phyloP scores from a whole-genome alignment of 2,113 vertebrate genomes.

The Triplophysa dalaica region DNA sequence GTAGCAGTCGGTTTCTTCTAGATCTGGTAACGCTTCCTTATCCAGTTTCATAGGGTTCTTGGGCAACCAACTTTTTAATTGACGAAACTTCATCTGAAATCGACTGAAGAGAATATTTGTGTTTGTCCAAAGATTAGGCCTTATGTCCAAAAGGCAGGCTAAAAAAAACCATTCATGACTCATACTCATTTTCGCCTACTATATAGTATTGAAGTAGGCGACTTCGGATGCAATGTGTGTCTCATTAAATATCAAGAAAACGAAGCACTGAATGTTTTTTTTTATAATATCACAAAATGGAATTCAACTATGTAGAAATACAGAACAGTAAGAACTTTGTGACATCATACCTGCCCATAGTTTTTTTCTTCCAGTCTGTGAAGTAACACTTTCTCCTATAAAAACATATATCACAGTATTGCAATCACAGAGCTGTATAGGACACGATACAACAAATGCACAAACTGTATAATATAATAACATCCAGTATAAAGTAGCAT shows the following conservation, averaged over 20 bases:
- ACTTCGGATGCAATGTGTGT: too few species aligned
- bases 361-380: slow-evolving; percentile 92
- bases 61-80: slow-evolving; percentile 93
- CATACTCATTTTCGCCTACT: too few species aligned
- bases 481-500: not conserved
- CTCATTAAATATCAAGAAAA: not conserved
- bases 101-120: slow-evolving; percentile 65
- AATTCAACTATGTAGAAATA: not conserved
- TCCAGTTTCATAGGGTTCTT: slow-evolving; percentile 98
- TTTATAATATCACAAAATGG: not conserved
- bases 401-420: slow-evolving; percentile 63
- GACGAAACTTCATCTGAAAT: slow-evolving; percentile 85
- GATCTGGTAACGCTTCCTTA: slow-evolving; percentile 91
- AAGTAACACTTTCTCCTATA: slow-evolving; percentile 97
- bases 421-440: not conserved
- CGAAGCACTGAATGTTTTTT: not conserved
- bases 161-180: not conserved
- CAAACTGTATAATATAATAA: not conserved
- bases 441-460: not conserved
- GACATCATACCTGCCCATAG: slow-evolving; percentile 85
- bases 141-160: not conserved
- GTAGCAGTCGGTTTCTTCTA: slow-evolving; percentile 94
- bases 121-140: not conserved
- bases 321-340: not conserved
- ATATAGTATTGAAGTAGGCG: too few species aligned